Evolutionary conservation across 1,140 invertebrate species (phyloP).

Genomic region (Apis mellifera): Amel_HAv3.1 CM009937.2:9555501-9556000

Average conservation of each 20-base stretch:
- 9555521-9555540: conserved; percentile 81
- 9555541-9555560: conserved; percentile 95
- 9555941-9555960: conserved; percentile 93
- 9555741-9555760: conserved; percentile 95
- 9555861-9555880: neutral
- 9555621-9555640: conserved; percentile 16
- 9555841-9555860: conserved; percentile 85
- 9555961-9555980: conserved; percentile 94
- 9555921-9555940: conserved; percentile 83
- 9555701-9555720: conserved; percentile 84
- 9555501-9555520: conserved; percentile 77
- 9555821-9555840: conserved; percentile 95
- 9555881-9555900: neutral
- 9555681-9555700: neutral
- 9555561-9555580: conserved; percentile 93
- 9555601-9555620: conserved; percentile 74
- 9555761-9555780: conserved; percentile 96
- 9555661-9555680: neutral
- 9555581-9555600: conserved; percentile 94
- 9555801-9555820: conserved; percentile 87
- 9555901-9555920: conserved; percentile 18
- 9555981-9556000: conserved; percentile 89
- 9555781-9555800: conserved; percentile 90
- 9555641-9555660: conserved; percentile 5
- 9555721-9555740: conserved; percentile 98